These are phyloP conservation scores for Rattus rattus DNA, from an alignment of 2,113 vertebrate species.

Conservation along the genomic window DNA sequence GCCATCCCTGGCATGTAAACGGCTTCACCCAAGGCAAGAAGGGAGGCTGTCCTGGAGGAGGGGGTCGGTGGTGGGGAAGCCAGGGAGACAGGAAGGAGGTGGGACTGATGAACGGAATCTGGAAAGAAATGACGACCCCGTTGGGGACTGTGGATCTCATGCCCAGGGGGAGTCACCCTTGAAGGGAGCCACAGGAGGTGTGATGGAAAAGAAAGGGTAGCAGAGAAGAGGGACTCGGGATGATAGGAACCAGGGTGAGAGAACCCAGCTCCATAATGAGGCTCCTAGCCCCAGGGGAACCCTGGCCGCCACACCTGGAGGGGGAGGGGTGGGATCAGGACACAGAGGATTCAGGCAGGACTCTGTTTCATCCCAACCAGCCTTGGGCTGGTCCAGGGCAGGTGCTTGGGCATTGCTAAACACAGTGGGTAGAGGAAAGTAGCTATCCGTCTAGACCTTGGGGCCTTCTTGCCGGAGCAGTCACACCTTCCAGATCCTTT, in stretches of 20 bases:
- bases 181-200: neutral
- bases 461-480: too few relatives aligned
- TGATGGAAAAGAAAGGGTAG: too few relatives aligned
- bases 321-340: neutral
- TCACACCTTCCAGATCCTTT: neutral
- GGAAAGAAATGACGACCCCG: neutral
- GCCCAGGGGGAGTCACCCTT: neutral
- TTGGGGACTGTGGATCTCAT: neutral
- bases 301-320: neutral
- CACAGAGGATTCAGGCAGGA: neutral
- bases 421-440: rapidly evolving
- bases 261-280: neutral
- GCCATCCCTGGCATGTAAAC: constrained; percentile 60
- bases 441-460: neutral
- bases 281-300: neutral
- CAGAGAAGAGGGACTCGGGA: neutral
- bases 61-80: neutral
- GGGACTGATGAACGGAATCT: neutral
- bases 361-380: rapidly evolving
- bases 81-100: neutral
- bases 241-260: rapidly evolving
- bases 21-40: constrained; percentile 33
- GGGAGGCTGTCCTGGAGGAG: neutral
- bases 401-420: neutral
- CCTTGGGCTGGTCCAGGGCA: neutral